Evolutionary conservation across 1,140 invertebrate species (phyloP).

Genomic region (Dufourea novaeangliae): DNA sequence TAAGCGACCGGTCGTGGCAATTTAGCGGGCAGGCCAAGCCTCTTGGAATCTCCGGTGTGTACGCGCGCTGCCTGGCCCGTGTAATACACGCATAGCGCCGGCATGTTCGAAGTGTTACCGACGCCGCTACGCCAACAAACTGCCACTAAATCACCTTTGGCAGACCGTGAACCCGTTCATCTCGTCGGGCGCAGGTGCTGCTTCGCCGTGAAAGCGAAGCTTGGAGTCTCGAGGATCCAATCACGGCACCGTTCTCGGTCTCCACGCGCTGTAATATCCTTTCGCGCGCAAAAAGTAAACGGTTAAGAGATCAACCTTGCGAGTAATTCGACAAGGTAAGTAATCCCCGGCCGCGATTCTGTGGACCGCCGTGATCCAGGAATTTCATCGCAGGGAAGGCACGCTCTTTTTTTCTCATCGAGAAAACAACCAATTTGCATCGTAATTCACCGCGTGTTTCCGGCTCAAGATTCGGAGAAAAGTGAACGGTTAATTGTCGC

Average conservation of each 20-base stretch:
- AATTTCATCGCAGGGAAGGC: too few relatives aligned
- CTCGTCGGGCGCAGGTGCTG: constrained; percentile 65
- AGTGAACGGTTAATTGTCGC: neutral
- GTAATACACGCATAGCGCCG: constrained; percentile 41
- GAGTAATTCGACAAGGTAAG: constrained; percentile 47
- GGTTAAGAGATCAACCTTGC: constrained; percentile 19
- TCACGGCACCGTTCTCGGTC: constrained; percentile 17
- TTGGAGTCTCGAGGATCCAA: constrained; percentile 42
- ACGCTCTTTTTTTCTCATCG: neutral
- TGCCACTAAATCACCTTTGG: constrained; percentile 77
- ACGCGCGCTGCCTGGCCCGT: constrained; percentile 6
- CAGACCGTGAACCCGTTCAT: constrained; percentile 67
- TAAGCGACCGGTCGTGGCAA: constrained; percentile 37
- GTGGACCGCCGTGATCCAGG: neutral
- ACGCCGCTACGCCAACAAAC: constrained; percentile 70
- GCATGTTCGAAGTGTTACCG: constrained; percentile 44
- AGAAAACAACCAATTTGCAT: constrained; percentile 24
- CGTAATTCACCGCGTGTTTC: constrained; percentile 16
- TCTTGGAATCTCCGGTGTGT: neutral
- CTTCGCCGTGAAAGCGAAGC: constrained; percentile 24
- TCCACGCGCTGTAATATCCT: constrained; percentile 38
- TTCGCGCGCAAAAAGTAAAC: constrained; percentile 39
- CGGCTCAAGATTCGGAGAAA: neutral
- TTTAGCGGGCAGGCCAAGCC: constrained; percentile 37
- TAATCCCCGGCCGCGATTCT: constrained; percentile 1